Evolutionary conservation across 2,113 vertebrate species (phyloP).

Genomic region (Serinus canaria): DNA sequence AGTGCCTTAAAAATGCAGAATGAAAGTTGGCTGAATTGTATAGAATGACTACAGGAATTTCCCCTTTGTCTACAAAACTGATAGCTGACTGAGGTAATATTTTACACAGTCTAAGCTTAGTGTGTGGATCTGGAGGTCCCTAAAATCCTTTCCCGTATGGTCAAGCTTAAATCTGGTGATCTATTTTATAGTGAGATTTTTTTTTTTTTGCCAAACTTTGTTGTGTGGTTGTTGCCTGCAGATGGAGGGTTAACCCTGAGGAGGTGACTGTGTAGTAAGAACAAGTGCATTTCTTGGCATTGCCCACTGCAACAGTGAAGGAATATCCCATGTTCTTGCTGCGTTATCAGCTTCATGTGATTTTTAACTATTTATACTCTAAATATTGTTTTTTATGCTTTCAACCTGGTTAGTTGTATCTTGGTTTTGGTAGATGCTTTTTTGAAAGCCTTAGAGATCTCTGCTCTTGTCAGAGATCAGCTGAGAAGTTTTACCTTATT

Average conservation of each 20-base stretch:
- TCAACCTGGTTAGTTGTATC: not conserved
- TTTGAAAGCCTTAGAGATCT: not conserved
- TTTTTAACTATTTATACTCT: not conserved
- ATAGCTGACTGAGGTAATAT: not conserved
- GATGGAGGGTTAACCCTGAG: not conserved
- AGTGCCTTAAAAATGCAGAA: not conserved
- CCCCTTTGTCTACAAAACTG: not conserved
- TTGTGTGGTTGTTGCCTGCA: not conserved
- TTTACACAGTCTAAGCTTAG: not conserved
- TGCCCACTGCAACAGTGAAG: not conserved
- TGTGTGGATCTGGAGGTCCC: not conserved
- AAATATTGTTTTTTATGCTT: not conserved
- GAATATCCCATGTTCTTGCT: not conserved
- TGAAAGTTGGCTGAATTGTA: not conserved
- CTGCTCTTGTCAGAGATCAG: not conserved
- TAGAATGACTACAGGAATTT: not conserved
- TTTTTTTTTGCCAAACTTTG: not conserved
- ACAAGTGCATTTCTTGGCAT: not conserved
- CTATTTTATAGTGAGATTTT: not conserved
- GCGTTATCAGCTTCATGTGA: not conserved
- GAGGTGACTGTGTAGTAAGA: not conserved
- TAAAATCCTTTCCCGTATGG: not conserved
- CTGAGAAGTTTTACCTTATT: not conserved
- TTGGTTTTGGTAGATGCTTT: not conserved
- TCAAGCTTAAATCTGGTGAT: not conserved